A percentile compares a stretch with the other conserved stretches of the same genome.
Conservation (phyloP, 64 coral and sea anemone species). For the Pocillopora verrucosa region DNA sequence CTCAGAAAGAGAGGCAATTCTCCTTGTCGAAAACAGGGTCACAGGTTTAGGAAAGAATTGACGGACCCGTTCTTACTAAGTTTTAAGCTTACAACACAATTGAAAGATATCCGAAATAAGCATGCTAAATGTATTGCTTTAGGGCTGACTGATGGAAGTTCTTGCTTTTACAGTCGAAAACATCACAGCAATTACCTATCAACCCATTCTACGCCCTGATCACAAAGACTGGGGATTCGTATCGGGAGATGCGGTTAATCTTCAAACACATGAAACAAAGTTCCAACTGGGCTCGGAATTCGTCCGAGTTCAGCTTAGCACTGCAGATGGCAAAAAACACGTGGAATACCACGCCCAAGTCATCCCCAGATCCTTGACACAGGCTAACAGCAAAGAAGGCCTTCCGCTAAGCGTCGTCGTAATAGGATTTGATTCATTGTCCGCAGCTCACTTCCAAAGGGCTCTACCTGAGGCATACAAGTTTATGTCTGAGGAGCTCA, state of each 20-base stretch:
- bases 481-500: slow-evolving; percentile 65
- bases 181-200: slow-evolving; percentile 7
- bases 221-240: slow-evolving; percentile 45
- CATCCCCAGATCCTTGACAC: not conserved
- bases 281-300: slow-evolving; percentile 38
- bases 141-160: not conserved
- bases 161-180: not conserved
- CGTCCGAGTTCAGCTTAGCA: slow-evolving; percentile 40
- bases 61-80: too few species aligned
- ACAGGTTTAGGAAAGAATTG: too few species aligned
- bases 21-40: too few species aligned
- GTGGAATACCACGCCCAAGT: slow-evolving; percentile 46
- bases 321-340: slow-evolving; percentile 26
- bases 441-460: slow-evolving; percentile 78
- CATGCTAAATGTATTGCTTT: too few species aligned
- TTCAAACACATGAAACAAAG: not conserved
- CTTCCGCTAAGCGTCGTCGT: slow-evolving; percentile 78
- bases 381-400: not conserved
- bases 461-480: slow-evolving; percentile 65
- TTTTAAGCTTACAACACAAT: too few species aligned
- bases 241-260: not conserved
- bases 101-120: too few species aligned
- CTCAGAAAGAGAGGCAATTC: too few species aligned
- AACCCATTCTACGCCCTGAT: slow-evolving; percentile 28
- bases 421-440: slow-evolving; percentile 81